These are phyloP conservation scores for Formicarius rufipectus DNA, from an alignment of 2,113 vertebrate genomes.

Conservation along the genomic window DNA sequence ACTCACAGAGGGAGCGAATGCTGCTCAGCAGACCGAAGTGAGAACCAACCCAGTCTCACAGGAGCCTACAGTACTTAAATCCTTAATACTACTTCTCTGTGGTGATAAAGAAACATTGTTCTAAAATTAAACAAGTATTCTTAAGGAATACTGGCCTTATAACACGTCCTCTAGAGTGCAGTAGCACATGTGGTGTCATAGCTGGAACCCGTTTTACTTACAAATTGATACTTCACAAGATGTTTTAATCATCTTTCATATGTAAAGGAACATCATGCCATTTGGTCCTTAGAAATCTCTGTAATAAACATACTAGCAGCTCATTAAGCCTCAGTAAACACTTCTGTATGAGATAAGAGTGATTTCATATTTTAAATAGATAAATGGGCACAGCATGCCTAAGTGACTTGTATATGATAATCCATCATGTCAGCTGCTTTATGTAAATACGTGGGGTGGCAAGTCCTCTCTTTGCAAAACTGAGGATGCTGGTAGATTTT, in stretches of 20 bases:
- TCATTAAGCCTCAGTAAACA: conserved; percentile 42
- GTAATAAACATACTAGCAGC: conserved; percentile 26
- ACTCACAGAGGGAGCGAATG: not conserved
- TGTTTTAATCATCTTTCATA: conserved; percentile 19
- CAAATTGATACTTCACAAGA: conserved; percentile 1
- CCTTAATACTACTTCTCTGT: not conserved
- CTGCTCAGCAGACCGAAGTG: not conserved
- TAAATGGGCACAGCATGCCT: not conserved
- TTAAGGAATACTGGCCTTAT: not conserved
- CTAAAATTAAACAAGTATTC: not conserved
- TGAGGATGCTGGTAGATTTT: not conserved
- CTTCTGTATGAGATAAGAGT: not conserved
- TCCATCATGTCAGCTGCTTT: not conserved
- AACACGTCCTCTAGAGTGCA: not conserved
- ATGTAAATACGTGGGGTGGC: not conserved
- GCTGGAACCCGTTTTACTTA: not conserved
- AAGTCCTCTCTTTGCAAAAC: not conserved
- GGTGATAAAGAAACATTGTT: not conserved
- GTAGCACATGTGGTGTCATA: not conserved
- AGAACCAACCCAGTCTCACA: not conserved
- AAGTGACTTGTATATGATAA: not conserved
- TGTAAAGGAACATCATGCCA: not conserved
- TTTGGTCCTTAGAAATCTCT: conserved; percentile 3
- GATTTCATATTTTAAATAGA: conserved; percentile 21
- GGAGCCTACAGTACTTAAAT: not conserved